Evolutionary conservation across 2,797 vertebrate species (phyloP).

Genomic region (Otus scops): DNA sequence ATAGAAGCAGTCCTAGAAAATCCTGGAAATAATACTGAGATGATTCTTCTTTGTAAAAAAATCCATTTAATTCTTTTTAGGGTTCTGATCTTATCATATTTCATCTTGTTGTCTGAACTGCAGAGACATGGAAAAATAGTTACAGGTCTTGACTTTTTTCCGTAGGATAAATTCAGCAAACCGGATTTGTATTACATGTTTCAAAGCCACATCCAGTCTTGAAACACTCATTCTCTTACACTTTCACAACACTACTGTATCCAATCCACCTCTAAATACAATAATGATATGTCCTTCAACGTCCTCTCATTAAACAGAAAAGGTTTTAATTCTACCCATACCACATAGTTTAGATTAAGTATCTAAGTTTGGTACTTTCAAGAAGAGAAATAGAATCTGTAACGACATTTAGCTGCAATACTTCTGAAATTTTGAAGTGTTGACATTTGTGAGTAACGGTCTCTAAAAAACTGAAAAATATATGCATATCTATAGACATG

Average conservation of each 20-base stretch:
- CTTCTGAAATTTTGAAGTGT: not conserved
- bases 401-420: not conserved
- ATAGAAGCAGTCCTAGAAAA: not conserved
- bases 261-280: not conserved
- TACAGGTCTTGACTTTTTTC: not conserved
- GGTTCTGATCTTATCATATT: not conserved
- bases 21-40: not conserved
- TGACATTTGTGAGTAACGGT: not conserved
- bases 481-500: rapidly evolving
- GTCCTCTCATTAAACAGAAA: not conserved
- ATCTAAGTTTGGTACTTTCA: not conserved
- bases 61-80: not conserved
- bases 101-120: not conserved
- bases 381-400: not conserved
- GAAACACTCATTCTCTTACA: not conserved
- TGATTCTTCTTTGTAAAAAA: not conserved
- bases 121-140: not conserved
- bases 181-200: not conserved
- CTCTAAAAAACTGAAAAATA: not conserved
- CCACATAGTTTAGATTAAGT: not conserved
- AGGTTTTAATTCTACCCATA: not conserved
- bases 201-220: not conserved
- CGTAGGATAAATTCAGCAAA: not conserved
- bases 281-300: not conserved
- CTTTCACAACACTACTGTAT: not conserved